Evolutionary conservation across 1,140 invertebrate genomes (phyloP).

Genomic region (Artemia franciscana): DNA sequence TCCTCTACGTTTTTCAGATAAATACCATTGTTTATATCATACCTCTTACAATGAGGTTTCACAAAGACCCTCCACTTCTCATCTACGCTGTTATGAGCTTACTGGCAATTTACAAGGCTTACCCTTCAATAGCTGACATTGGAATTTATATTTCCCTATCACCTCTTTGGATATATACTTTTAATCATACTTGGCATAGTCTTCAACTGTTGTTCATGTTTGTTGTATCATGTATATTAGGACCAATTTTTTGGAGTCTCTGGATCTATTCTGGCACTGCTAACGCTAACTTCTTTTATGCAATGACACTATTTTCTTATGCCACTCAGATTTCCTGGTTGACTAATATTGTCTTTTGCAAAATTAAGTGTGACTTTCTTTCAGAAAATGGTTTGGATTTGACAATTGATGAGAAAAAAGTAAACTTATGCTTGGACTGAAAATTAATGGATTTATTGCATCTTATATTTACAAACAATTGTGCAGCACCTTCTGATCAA

Average conservation of each 20-base stretch:
- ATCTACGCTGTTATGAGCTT: constrained; percentile 60
- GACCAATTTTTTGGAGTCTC: too few relatives aligned
- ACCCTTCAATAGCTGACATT: constrained; percentile 83
- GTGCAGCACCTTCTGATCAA: too few relatives aligned
- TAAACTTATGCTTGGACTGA: too few relatives aligned
- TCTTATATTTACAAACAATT: too few relatives aligned
- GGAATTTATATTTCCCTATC: constrained; percentile 71
- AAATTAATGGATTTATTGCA: too few relatives aligned
- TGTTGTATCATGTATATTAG: too few relatives aligned
- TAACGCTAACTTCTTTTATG: constrained; percentile 96
- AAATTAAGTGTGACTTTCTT: too few relatives aligned
- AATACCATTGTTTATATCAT: constrained; percentile 80
- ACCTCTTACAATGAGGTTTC: constrained; percentile 60
- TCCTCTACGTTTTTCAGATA: constrained; percentile 88
- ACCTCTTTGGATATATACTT: constrained; percentile 72
- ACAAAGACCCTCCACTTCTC: constrained; percentile 61
- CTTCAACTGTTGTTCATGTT: too few relatives aligned
- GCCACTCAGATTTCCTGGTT: constrained; percentile 61
- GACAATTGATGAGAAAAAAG: too few relatives aligned
- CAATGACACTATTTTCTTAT: constrained; percentile 79
- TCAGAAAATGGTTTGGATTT: too few relatives aligned
- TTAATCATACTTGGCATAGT: constrained; percentile 97
- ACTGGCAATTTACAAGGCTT: constrained; percentile 82
- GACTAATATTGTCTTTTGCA: too few relatives aligned
- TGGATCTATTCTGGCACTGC: too few relatives aligned